Percentiles rank a stretch among this genome's conserved stretches.
These are phyloP conservation scores for Hartigia nigra DNA, from an alignment of 2,888 invertebrate species.

Conservation along the genomic window DNA sequence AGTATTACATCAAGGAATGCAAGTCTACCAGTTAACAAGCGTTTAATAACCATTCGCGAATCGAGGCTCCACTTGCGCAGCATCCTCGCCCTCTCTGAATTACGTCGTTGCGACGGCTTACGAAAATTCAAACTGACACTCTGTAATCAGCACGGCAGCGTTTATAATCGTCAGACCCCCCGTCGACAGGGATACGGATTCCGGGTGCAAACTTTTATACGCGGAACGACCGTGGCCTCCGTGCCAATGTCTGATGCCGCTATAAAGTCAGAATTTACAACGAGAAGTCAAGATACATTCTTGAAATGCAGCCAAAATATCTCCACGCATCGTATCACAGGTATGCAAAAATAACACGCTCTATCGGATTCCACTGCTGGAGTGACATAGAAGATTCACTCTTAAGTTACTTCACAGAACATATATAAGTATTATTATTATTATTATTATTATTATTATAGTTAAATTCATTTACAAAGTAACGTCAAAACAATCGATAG, in stretches of 20 bases:
- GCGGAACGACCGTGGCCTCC: constrained; percentile 11
- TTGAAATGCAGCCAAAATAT: constrained; percentile 26
- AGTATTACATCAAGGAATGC: background rate
- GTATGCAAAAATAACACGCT: constrained; percentile 14
- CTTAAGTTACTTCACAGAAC: background rate
- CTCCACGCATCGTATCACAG: constrained; percentile 11
- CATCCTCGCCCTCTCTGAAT: constrained; percentile 22
- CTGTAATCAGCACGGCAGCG: constrained; percentile 18
- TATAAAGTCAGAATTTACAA: constrained; percentile 10
- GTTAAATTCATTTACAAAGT: background rate
- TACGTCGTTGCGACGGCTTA: background rate
- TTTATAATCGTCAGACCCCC: constrained; percentile 35
- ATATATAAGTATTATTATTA: too few relatives aligned
- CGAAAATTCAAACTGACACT: constrained; percentile 22
- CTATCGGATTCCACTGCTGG: background rate
- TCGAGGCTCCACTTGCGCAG: constrained; percentile 53
- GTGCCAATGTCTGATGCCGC: constrained; percentile 10
- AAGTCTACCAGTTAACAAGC: constrained; percentile 8
- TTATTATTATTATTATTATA: too few relatives aligned
- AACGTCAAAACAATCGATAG: background rate
- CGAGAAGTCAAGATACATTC: constrained; percentile 23
- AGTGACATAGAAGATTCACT: background rate
- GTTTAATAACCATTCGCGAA: constrained; percentile 48
- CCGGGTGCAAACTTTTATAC: background rate
- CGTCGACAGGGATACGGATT: background rate